phyloP scores from a whole-genome alignment of 1,140 invertebrate species.

The Eueides isabella region DNA sequence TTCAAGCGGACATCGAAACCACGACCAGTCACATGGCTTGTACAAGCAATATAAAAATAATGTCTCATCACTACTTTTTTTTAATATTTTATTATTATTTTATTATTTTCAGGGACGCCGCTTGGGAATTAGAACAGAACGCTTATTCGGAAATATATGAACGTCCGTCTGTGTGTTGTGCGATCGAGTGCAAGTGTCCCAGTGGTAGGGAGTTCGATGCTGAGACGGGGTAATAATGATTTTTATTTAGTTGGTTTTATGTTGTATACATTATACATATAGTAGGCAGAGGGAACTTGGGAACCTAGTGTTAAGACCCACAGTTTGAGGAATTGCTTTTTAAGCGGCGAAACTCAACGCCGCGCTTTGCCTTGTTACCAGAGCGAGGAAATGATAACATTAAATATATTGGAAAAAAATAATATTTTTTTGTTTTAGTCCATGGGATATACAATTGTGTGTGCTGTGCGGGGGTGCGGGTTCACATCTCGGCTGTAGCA shows the following conservation, averaged over 20 bases:
- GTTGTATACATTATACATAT: background rate
- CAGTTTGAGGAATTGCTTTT: background rate
- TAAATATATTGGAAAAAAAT: background rate
- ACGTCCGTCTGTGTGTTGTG: conserved; percentile 53
- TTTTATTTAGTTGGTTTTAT: background rate
- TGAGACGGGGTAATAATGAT: conserved; percentile 49
- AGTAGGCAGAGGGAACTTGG: background rate
- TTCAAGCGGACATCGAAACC: too few species aligned
- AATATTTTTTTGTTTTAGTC: conserved; percentile 34
- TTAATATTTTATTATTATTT: background rate
- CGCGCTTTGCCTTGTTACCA: background rate
- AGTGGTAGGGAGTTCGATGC: conserved; percentile 51
- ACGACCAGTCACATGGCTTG: too few species aligned
- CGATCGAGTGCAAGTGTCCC: conserved; percentile 54
- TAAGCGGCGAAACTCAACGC: background rate
- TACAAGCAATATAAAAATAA: too few species aligned
- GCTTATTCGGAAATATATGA: conserved; percentile 82
- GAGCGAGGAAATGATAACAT: background rate
- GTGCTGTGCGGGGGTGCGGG: conserved; percentile 59
- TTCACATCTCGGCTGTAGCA: conserved; percentile 47
- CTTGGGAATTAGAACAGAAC: conserved; percentile 86
- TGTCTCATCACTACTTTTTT: background rate
- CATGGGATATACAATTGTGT: conserved; percentile 55
- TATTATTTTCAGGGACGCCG: conserved; percentile 82
- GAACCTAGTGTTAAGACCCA: background rate